Conservation (phyloP, 2,797 vertebrate species). For the Typhlichthys eigenmanni region DNA sequence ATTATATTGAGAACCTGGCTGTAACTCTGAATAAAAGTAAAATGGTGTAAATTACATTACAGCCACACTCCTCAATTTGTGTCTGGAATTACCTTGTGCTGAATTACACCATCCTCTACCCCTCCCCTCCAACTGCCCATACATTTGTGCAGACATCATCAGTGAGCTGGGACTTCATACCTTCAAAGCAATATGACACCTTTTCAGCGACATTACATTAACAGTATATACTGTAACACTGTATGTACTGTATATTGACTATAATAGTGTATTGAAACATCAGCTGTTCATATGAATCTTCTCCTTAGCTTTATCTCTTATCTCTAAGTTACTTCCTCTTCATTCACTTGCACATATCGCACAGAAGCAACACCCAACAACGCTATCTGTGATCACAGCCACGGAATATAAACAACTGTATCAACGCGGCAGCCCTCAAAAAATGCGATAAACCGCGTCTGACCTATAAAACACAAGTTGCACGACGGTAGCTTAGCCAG, state of each 20-base stretch:
- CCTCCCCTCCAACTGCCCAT: too few species aligned
- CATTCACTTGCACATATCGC: background rate
- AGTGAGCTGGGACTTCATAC: too few species aligned
- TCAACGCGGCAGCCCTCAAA: slow-evolving; percentile 1
- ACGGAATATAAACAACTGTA: too few species aligned
- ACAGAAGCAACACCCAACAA: background rate
- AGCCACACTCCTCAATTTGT: too few species aligned
- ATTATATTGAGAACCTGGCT: too few species aligned
- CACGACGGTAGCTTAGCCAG: slow-evolving; percentile 26
- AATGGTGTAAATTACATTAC: too few species aligned
- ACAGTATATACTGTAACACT: background rate
- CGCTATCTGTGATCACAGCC: too few species aligned
- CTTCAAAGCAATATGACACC: too few species aligned
- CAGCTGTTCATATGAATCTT: background rate
- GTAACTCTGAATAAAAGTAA: too few species aligned
- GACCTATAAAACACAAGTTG: slow-evolving; percentile 27
- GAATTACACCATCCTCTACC: too few species aligned
- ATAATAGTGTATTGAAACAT: background rate
- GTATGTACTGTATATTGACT: background rate
- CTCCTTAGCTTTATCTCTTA: background rate
- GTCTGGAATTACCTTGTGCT: too few species aligned
- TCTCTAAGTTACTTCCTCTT: background rate
- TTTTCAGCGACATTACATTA: background rate
- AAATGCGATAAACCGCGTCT: slow-evolving; percentile 46
- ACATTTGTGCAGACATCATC: too few species aligned